phyloP scores from a whole-genome alignment of 2,888 invertebrate genomes.

The Aphidius colemani region DNA sequence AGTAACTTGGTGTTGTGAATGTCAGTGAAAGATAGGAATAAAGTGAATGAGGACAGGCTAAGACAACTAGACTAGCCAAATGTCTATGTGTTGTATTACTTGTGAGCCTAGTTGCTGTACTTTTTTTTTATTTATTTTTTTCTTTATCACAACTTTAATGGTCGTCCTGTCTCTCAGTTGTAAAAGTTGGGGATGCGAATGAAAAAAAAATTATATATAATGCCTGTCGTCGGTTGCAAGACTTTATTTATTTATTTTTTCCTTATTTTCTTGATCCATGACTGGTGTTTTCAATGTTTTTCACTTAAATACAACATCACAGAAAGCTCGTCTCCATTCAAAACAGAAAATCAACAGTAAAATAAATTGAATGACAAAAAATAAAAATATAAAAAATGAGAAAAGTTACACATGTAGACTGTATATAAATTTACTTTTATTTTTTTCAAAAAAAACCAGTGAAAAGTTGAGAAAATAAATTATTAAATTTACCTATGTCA shows the following conservation, averaged over 20 bases:
- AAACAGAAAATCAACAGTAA: no score
- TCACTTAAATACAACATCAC: neutral
- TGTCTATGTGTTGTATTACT: no score
- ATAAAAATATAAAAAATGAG: no score
- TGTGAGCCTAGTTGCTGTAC: no score
- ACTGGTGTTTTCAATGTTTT: neutral
- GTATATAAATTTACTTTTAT: no score
- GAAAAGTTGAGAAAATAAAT: neutral
- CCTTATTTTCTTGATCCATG: conserved; percentile 2
- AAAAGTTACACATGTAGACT: no score
- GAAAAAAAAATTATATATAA: conserved; percentile 4
- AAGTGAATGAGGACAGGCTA: neutral
- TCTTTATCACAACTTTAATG: conserved; percentile 12
- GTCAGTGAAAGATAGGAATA: conserved; percentile 1
- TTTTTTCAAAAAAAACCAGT: neutral
- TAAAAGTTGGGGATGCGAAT: no score
- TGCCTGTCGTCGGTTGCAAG: conserved; percentile 18
- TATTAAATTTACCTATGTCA: no score
- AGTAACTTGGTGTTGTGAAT: conserved; percentile 19
- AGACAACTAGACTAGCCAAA: no score
- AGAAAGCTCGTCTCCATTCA: neutral
- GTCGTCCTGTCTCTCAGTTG: conserved; percentile 10
- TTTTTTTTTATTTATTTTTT: neutral
- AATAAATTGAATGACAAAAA: no score
- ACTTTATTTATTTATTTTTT: neutral